Evolutionary conservation across 2,888 invertebrate species (phyloP).

Genomic region (Orthosia gracilis): DNA sequence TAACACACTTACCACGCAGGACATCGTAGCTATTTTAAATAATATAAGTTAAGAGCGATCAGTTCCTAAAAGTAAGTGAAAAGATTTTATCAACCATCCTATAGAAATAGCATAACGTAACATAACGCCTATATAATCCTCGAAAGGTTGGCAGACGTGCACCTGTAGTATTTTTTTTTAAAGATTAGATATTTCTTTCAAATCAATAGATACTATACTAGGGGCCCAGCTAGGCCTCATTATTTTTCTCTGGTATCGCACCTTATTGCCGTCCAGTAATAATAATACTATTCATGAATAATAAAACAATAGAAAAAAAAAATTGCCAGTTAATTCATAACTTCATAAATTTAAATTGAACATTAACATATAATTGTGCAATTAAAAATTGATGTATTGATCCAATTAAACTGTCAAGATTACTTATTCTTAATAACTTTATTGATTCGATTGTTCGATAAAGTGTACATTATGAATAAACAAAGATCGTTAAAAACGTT

Average conservation of each 20-base stretch:
- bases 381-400: slow-evolving; percentile 46
- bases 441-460: slow-evolving; percentile 30
- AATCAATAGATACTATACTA: too few species aligned
- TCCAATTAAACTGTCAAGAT: slow-evolving; percentile 43
- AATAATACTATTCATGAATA: slow-evolving; percentile 32
- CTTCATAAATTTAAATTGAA: slow-evolving; percentile 36
- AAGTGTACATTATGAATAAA: background rate
- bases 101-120: too few species aligned
- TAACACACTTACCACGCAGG: too few species aligned
- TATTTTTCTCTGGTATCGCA: slow-evolving; percentile 3
- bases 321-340: slow-evolving; percentile 30
- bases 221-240: background rate
- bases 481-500: background rate
- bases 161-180: too few species aligned
- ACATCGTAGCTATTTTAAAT: too few species aligned
- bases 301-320: slow-evolving; percentile 42
- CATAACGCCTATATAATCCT: too few species aligned
- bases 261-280: background rate
- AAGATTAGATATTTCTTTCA: too few species aligned
- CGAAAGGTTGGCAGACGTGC: too few species aligned
- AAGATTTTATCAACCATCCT: too few species aligned
- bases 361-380: slow-evolving; percentile 57
- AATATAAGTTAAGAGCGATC: too few species aligned
- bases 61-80: too few species aligned
- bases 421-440: slow-evolving; percentile 35